Evolutionary conservation across 2,113 vertebrate genomes (phyloP).

Genomic region (Formicarius rufipectus): DNA sequence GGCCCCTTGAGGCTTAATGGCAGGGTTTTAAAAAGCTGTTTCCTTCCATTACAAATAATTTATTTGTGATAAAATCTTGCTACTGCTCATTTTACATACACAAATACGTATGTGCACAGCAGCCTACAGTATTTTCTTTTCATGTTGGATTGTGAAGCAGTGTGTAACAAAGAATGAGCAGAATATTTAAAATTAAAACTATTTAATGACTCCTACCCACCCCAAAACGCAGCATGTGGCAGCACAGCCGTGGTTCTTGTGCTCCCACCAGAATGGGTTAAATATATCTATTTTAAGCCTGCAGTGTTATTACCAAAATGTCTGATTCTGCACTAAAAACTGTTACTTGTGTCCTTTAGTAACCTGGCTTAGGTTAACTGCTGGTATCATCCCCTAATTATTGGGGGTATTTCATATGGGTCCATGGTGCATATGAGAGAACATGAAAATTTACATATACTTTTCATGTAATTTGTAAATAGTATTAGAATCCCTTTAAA

Average conservation of each 20-base stretch:
- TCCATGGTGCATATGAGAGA: background rate
- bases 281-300: background rate
- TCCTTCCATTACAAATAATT: background rate
- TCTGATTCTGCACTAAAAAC: background rate
- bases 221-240: background rate
- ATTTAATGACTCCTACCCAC: background rate
- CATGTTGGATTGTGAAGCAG: background rate
- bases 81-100: background rate
- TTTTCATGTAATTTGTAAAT: background rate
- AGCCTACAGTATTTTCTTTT: background rate
- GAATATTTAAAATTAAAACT: background rate
- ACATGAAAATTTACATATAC: background rate
- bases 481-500: background rate
- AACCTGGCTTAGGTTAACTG: background rate
- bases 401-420: background rate
- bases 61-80: background rate
- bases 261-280: background rate
- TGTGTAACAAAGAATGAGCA: background rate
- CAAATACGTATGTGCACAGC: background rate
- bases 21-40: background rate
- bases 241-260: background rate
- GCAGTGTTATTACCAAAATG: fast-evolving
- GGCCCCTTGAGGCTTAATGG: background rate
- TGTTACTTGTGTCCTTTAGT: background rate
- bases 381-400: background rate